Conservation (phyloP, 2,797 vertebrate species). For the Lithobates pipiens region DNA sequence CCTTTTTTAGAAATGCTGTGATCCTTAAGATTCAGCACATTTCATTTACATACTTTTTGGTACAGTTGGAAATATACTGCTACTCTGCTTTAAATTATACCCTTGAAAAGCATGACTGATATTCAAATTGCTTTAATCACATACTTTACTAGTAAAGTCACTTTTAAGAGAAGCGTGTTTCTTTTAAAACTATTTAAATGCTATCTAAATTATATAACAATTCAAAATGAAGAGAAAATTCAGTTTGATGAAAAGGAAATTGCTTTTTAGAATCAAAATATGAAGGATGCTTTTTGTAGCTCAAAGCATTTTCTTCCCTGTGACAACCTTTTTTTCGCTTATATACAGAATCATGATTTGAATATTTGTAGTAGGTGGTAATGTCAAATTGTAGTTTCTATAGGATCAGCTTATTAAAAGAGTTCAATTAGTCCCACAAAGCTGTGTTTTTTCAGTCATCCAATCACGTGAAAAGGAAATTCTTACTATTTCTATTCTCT, state of each 20-base stretch:
- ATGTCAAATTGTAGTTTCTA: too few relatives aligned
- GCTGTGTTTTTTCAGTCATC: too few relatives aligned
- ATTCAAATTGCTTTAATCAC: slow-evolving; percentile 38
- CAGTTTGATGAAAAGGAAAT: slow-evolving; percentile 1
- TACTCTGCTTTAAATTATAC: slow-evolving; percentile 43
- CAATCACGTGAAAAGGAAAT: too few relatives aligned
- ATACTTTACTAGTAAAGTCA: slow-evolving; percentile 6
- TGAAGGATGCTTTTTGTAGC: not conserved
- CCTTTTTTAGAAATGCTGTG: not conserved
- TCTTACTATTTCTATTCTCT: too few relatives aligned
- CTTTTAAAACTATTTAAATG: slow-evolving; percentile 22
- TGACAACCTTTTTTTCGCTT: not conserved
- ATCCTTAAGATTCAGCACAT: slow-evolving; percentile 10
- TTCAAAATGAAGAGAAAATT: not conserved
- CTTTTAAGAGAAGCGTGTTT: slow-evolving; percentile 26
- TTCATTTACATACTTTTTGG: slow-evolving; percentile 8
- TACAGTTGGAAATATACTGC: slow-evolving; percentile 20
- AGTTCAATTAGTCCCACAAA: too few relatives aligned
- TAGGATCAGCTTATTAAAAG: too few relatives aligned
- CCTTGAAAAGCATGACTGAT: slow-evolving; percentile 23
- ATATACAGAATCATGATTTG: not conserved
- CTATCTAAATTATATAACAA: slow-evolving; percentile 10
- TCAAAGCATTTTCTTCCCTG: not conserved
- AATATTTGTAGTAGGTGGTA: too few relatives aligned
- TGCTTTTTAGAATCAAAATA: not conserved